Evolutionary conservation across 2,113 vertebrate genomes (phyloP).

Genomic region (Struthidea cinerea): DNA sequence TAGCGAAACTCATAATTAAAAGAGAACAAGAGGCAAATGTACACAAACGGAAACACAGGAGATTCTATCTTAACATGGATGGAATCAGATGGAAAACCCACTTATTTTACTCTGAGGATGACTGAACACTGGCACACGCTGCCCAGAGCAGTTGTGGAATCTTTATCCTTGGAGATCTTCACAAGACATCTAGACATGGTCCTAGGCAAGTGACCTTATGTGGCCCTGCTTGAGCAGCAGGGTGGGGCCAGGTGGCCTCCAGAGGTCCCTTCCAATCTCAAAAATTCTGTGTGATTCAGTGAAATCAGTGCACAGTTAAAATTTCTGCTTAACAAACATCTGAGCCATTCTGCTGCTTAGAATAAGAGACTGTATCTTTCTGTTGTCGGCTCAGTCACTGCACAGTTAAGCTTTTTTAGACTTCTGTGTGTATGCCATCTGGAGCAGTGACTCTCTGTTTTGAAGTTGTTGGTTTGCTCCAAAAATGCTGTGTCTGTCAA

Average conservation of each 20-base stretch:
- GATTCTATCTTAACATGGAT: background rate
- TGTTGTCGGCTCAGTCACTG: background rate
- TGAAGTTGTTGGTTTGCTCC: constrained; percentile 1
- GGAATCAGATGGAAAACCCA: background rate
- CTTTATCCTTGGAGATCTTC: background rate
- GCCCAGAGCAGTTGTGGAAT: background rate
- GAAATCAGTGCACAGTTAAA: background rate
- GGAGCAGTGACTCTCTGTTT: background rate
- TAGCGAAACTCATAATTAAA: background rate
- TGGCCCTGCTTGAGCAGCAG: background rate
- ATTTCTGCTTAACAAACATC: background rate
- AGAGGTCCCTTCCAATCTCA: background rate
- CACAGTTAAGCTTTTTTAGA: background rate
- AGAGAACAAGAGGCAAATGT: background rate
- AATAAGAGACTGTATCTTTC: background rate
- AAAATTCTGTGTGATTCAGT: background rate
- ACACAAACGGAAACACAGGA: background rate
- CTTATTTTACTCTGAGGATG: background rate
- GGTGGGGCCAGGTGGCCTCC: background rate
- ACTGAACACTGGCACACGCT: background rate
- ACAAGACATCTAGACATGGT: background rate
- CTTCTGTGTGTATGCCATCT: background rate
- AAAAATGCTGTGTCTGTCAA: background rate
- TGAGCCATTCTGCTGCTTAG: background rate
- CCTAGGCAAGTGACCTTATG: background rate